Base-by-base conservation (phyloP, 1,140 invertebrate genomes). In the Cydia pomonella region DNA sequence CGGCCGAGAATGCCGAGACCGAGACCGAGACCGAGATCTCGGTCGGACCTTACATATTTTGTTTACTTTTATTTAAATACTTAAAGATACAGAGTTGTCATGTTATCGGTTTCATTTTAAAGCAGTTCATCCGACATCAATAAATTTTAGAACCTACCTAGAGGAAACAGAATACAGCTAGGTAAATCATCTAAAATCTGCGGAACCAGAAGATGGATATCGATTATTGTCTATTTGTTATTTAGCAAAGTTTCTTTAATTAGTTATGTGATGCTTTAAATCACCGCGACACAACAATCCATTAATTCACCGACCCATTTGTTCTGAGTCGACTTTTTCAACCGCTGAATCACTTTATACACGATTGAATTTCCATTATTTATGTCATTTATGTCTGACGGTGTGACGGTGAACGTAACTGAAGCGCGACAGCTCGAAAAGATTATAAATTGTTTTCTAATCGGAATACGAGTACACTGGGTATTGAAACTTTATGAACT, bases 301-400 rank as follows among this genome's bases (percentile, higher is more conserved):
- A 59, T 59, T 59, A 59, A 59, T 59, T 23, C 53, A 59, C 18
- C 53, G 53, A 59, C 53, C 53, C 21, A 59, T 59, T 59, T 59
- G 53, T 23, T 59, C 5, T 4, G 9, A 59, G 50, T 53, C 44
- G n/a, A 50, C 47, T 59, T 59, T 59, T 23, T 59, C 53, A 1
- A 23, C 53, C 47, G 47, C 12, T 23, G 9, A 23, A 23, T 23
- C 53, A 59, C 53, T 2, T 59, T 10, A 18, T 23, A 59, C 9
- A 23, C 53, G 53, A 59, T 23, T 59, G 6, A 23, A 59, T 59
- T 59, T 59, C 53, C 53, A 59, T 59, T 59, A 59, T 23, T 59
- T 59, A n/a, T 50, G 47, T 50, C 18, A 5, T 59, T 21, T 23
- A 23, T 23, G 53, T n/a, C 53, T 59, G 18, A 9, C n/a, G n/a